Base-by-base conservation (phyloP, 2,113 vertebrate species). In the Malurus melanocephalus region DNA sequence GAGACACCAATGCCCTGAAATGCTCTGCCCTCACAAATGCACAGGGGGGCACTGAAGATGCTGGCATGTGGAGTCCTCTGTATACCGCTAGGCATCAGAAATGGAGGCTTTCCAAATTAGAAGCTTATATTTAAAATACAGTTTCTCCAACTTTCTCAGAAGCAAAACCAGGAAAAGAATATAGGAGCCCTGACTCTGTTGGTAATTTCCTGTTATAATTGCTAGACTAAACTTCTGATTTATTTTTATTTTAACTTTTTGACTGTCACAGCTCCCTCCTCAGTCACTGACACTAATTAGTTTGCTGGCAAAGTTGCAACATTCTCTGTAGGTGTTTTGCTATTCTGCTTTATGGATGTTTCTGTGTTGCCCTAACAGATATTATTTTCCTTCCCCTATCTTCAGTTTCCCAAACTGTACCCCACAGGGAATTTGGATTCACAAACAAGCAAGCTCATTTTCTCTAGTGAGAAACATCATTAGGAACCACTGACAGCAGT, bases 231-330 rank as follows among this genome's bases (percentile, higher is more conserved):
- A 90, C 74, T 88, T 88, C 15, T 79, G 69, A 90, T 93, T 93
- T 88, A 92, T 88, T 94, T 95, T 91, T 94, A 91, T 91, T 95
- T 91, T 81, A 84, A 75, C 42, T 78, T 93, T 75, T 88, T 22
- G 10, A 52, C 71, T 81, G 74, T 88, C 62, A 55, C 30, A 85
- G 46, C 40, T 94, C 67, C 35, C 22, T 94, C 19, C 71, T 84
- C 51, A 61, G 57, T 68, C 52, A 80, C 69, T 88, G 69, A 91
- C 48, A 61, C 85, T 65, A 92, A 87, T 93, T 93, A 94, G 35
- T 73, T 90, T 80, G 48, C 75, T 94, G 93, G 86, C 86, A 82
- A 85, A 82, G 55, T 55, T 66, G 52, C 64, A 87, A 60, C 20
- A 12, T 48, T 85, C 80, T 94, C 86, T 62, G 66, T 88, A 94